phyloP scores from a whole-genome alignment of 2,888 invertebrate species.

The Odontocolon sp. region DNA sequence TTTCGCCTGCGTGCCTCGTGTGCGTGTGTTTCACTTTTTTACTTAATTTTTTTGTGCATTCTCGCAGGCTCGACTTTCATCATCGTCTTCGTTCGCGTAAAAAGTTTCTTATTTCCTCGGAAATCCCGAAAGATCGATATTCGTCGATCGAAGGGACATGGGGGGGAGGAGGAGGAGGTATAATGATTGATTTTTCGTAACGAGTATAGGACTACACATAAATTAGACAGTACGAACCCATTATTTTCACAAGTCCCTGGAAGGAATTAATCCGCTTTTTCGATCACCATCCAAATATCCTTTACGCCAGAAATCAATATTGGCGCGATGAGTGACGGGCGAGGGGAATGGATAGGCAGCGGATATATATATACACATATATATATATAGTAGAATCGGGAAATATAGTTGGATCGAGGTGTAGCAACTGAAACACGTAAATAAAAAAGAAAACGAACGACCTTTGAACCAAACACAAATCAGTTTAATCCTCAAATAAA shows the following conservation, averaged over 20 bases:
- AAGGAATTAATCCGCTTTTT: neutral
- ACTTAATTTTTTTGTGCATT: neutral
- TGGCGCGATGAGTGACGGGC: neutral
- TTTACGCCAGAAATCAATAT: no score
- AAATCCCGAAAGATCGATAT: neutral
- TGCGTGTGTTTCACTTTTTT: slow-evolving; percentile 8
- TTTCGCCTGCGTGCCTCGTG: slow-evolving; percentile 42
- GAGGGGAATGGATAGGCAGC: neutral
- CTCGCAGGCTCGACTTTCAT: slow-evolving; percentile 1
- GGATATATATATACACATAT: slow-evolving; percentile 3
- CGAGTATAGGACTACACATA: neutral
- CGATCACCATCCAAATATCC: slow-evolving; percentile 13
- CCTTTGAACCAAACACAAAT: slow-evolving; percentile 80
- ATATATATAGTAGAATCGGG: neutral
- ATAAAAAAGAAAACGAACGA: slow-evolving; percentile 76
- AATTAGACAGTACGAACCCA: neutral
- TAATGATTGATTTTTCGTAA: slow-evolving; percentile 16
- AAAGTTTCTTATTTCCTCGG: neutral
- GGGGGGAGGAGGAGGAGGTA: no score
- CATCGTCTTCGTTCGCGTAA: neutral
- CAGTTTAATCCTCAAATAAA: slow-evolving; percentile 81
- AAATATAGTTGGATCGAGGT: slow-evolving; percentile 24
- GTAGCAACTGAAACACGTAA: slow-evolving; percentile 73
- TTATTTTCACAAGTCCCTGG: neutral
- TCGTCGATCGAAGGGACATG: no score